Base-by-base conservation (phyloP, 2,888 invertebrate species). In the Brachyopa scutellaris region DNA sequence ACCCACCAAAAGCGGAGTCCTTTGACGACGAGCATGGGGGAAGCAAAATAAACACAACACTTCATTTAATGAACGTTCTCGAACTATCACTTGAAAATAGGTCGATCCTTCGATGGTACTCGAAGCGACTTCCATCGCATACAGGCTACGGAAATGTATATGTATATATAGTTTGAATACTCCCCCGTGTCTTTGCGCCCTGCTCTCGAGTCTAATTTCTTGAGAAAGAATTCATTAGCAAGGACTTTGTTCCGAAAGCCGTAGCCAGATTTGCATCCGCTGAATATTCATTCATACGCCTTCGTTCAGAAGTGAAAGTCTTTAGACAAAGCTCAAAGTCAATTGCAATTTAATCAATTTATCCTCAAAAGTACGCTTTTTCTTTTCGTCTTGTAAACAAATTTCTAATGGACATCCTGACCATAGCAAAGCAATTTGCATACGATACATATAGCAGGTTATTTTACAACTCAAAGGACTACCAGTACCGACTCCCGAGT, bases 321-420 rank as follows among this genome's bases (percentile, higher is more conserved):
- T 15, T 40, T 11, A 42, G 11, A 49, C 21, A 31, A 38, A 40
- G 5, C 36, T n/a, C 26, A 29, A 19, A 45, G 51, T 36, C 42
- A 9, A 76, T 51, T 61, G 55, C 66, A 59, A 59, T 47, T 72
- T 61, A 79, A 73, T 79, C 66, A 79, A 73, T 79, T 79, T 66
- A 61, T 73, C 66, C 72, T 67, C 61, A 53, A 66, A 79, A 66
- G 72, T 66, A 49, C 31, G 19, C 42, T 45, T 59, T 38, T 9
- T 45, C n/a, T 42, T 19, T 21, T 29, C 5, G 15, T 31, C 17
- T 40, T 38, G 29, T 29, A 45, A 57, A 36, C 26, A 38, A 36
- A 57, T 11, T 38, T 49, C 15, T 15, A 26, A 36, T 29, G 23
- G 17, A 26, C 49, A 45, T 8, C 21, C 15, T 11, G 53, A 61